phyloP scores from a whole-genome alignment of 2,113 vertebrate species.

The Strix aluco region DNA sequence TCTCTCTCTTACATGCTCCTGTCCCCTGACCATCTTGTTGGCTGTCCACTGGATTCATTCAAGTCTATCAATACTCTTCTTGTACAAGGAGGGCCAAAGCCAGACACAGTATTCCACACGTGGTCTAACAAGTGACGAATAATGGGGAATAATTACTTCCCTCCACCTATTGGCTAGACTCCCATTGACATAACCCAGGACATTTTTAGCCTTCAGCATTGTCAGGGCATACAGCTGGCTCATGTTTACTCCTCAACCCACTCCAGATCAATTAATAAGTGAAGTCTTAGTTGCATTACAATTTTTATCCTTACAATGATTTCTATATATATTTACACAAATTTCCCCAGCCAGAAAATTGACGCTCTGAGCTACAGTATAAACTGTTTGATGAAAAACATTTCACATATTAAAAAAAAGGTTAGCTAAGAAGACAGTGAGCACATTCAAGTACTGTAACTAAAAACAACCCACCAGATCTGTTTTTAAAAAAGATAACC shows the following conservation, averaged over 20 bases:
- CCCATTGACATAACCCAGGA: neutral
- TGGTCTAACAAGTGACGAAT: rapidly evolving
- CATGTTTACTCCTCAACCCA: neutral
- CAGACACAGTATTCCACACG: neutral
- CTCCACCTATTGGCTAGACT: neutral
- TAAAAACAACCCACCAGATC: neutral
- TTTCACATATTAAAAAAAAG: neutral
- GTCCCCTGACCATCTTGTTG: neutral
- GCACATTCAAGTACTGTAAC: neutral
- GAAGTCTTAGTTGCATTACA: neutral
- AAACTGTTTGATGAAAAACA: neutral
- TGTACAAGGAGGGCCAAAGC: neutral
- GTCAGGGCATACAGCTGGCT: neutral
- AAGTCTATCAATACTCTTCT: neutral
- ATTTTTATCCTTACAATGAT: neutral
- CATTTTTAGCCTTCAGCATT: neutral
- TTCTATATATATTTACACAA: neutral
- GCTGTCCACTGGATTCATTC: neutral
- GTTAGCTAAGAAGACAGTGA: neutral
- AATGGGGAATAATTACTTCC: neutral
- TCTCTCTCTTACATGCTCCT: rapidly evolving
- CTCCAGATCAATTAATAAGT: neutral
- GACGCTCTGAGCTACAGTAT: neutral
- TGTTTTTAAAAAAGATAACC: neutral
- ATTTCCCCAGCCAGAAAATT: neutral